phyloP scores from a whole-genome alignment of 2,888 invertebrate genomes.

The Panzeria rudis region DNA sequence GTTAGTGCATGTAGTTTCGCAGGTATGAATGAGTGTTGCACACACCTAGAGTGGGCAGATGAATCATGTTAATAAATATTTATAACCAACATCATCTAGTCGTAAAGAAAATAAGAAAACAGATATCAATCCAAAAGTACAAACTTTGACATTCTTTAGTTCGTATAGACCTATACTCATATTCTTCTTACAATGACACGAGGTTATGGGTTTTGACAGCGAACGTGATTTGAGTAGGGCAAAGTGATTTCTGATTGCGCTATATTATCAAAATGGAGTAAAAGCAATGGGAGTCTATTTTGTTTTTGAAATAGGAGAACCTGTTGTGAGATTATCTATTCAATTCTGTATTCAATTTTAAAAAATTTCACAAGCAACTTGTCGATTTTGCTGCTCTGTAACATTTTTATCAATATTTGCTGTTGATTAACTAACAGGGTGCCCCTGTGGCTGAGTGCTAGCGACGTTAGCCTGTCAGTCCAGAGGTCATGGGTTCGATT shows the following conservation, averaged over 20 bases:
- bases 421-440: too few species aligned
- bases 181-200: neutral
- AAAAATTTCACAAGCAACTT: too few species aligned
- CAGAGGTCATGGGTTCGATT: too few species aligned
- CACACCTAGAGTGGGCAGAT: neutral
- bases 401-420: too few species aligned
- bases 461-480: too few species aligned
- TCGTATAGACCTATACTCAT: neutral
- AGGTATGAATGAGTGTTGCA: neutral
- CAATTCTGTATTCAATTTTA: too few species aligned
- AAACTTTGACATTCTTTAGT: constrained; percentile 29
- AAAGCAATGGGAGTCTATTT: too few species aligned
- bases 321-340: too few species aligned
- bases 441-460: too few species aligned
- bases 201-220: neutral
- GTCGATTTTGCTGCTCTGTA: too few species aligned
- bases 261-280: neutral
- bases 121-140: neutral
- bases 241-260: neutral
- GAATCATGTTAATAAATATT: constrained; percentile 50
- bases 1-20: neutral
- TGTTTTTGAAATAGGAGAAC: too few species aligned
- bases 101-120: constrained; percentile 5
- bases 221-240: neutral
- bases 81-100: constrained; percentile 23